Conservation (phyloP, 2,888 invertebrate species). For the Phengaris arion region DNA sequence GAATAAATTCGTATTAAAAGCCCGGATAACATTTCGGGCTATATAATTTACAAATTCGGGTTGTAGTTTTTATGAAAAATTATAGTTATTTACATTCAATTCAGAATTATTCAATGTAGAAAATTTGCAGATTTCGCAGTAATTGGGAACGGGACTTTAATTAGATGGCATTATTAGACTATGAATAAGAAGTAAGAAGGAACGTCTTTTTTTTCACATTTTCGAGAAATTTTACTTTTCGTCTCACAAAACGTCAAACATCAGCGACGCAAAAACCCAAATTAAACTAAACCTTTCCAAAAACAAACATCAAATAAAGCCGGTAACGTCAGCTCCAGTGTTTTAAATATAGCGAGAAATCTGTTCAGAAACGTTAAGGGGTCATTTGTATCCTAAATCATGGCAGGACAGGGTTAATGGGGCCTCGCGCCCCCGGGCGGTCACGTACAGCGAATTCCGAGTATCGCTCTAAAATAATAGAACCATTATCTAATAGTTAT, state of each 20-base stretch:
- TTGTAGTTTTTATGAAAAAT: no score
- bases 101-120: no score
- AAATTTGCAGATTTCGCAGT: no score
- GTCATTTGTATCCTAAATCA: constrained; percentile 70
- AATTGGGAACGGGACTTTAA: no score
- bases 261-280: constrained; percentile 30
- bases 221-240: no score
- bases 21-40: no score
- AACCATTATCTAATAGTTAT: not conserved
- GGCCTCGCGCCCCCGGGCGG: constrained; percentile 34
- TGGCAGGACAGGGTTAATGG: constrained; percentile 76
- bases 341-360: constrained; percentile 62
- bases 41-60: no score
- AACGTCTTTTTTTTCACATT: no score
- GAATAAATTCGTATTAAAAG: no score
- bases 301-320: constrained; percentile 32
- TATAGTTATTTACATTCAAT: no score
- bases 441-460: not conserved
- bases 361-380: constrained; percentile 57
- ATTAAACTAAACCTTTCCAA: constrained; percentile 15
- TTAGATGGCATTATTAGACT: no score
- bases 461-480: constrained; percentile 3
- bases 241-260: constrained; percentile 22
- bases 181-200: no score
- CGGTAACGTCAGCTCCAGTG: constrained; percentile 43